Evolutionary conservation across 2,113 vertebrate species (phyloP), one percentile per base, ranked within the genome.

Genomic region (Chaetops frenatus): DNA sequence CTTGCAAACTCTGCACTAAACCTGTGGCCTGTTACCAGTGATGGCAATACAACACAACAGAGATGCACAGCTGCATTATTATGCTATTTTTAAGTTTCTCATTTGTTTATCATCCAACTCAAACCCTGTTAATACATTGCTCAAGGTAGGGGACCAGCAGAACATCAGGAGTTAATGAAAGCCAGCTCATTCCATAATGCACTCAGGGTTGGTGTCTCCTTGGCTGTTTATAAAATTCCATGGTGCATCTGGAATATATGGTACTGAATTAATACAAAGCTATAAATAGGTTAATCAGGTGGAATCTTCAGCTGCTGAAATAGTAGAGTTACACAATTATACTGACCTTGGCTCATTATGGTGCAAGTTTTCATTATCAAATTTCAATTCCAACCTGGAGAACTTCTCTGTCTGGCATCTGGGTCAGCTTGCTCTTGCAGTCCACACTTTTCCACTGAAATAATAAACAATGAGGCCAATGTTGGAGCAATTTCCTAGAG

Each of bases 271-370:
- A 92, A 71, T 72, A 64, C 28, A 61, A 79, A 79, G 57, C 81
- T 91, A 91, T 86, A 92, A 92, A 94, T 78, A 95, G 82, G 29
- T 44, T 87, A 91, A 89, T 93, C 84, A 79, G 57, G 90, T 90
- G 62, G 58, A 90, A 57, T 70, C 58, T 90, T 87, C 67, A 76
- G 74, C 79, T 85, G 72, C 88, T 86, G 57, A 69, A 94, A 74
- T n/a, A 74, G 73, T 73, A 29, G 83, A 81, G 40, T 87, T 61
- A 92, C 48, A 93, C 58, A 90, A 54, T 76, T 74, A 72, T 24
- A 61, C 58, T 86, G 90, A 90, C 82, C 95, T 95, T 94, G 78
- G 62, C 71, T 88, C 66, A 18, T 57, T 40, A 48, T 19, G 13
- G 29, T 82, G 61, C 65, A 57, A 70, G 42, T 77, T 82, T 88